phyloP scores from a whole-genome alignment of 2,113 vertebrate genomes.

The Diphyllodes magnificus region DNA sequence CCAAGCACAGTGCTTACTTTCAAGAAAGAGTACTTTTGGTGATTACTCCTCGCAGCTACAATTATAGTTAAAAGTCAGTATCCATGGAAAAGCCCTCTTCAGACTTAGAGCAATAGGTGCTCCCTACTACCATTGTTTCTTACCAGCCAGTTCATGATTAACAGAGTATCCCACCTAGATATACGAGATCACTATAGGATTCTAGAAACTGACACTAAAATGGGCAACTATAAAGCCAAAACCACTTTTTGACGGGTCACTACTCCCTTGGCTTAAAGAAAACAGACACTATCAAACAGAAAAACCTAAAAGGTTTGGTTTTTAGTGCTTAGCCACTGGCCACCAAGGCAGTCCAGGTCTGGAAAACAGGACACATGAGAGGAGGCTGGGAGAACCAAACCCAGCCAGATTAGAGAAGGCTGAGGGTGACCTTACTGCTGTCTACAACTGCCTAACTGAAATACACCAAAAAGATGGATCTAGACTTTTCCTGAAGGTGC shows the following conservation, averaged over 20 bases:
- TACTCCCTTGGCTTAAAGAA: neutral
- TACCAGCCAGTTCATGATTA: neutral
- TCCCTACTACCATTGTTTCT: neutral
- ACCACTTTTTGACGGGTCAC: neutral
- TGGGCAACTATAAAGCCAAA: neutral
- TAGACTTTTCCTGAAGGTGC: neutral
- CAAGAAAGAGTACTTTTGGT: neutral
- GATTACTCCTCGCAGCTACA: neutral
- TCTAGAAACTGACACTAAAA: neutral
- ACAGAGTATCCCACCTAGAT: neutral
- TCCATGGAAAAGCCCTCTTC: neutral
- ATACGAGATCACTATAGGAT: neutral
- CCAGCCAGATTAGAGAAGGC: neutral
- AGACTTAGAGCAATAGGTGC: neutral
- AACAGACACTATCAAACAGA: neutral
- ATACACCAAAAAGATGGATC: neutral
- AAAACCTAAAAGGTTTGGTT: neutral
- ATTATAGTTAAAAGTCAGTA: neutral
- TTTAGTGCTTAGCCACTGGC: neutral
- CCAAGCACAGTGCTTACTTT: neutral
- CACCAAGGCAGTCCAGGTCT: neutral
- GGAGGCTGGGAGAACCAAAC: neutral
- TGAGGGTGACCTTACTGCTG: neutral
- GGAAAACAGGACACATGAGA: accelerated
- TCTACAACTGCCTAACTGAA: neutral